phyloP scores from a whole-genome alignment of 2,888 invertebrate genomes.

The Candidula unifasciata region DNA sequence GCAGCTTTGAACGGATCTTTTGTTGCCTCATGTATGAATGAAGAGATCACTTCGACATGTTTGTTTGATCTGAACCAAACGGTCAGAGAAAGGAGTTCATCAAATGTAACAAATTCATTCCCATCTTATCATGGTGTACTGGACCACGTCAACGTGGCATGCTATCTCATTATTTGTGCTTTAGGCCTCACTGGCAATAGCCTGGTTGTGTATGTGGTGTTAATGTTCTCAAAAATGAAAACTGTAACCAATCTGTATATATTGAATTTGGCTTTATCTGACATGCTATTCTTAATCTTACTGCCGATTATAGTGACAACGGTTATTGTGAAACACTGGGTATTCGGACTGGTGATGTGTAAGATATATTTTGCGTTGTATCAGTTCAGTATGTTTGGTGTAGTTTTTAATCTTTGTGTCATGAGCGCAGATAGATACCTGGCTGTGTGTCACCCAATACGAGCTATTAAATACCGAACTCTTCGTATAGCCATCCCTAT shows the following conservation, averaged over 20 bases:
- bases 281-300: constrained; percentile 76
- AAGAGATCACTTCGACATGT: no score
- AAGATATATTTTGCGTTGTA: constrained; percentile 77
- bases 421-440: constrained; percentile 78
- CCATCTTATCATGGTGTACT: constrained; percentile 37
- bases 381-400: constrained; percentile 78
- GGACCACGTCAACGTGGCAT: constrained; percentile 61
- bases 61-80: neutral
- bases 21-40: neutral
- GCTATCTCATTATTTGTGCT: constrained; percentile 65
- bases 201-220: constrained; percentile 75
- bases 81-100: neutral
- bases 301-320: constrained; percentile 76
- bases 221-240: constrained; percentile 77
- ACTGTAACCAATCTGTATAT: constrained; percentile 79
- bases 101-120: neutral
- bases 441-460: constrained; percentile 78
- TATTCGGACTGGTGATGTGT: constrained; percentile 77
- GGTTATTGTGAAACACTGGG: constrained; percentile 74
- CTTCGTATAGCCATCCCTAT: constrained; percentile 73
- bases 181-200: constrained; percentile 77
- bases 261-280: constrained; percentile 78
- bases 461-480: constrained; percentile 73
- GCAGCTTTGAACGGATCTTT: neutral
- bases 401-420: constrained; percentile 78